Percentiles rank a stretch among this genome's conserved stretches.
Evolutionary conservation across 2,888 invertebrate genomes (phyloP).

Genomic region (Diarsia rubi): DNA sequence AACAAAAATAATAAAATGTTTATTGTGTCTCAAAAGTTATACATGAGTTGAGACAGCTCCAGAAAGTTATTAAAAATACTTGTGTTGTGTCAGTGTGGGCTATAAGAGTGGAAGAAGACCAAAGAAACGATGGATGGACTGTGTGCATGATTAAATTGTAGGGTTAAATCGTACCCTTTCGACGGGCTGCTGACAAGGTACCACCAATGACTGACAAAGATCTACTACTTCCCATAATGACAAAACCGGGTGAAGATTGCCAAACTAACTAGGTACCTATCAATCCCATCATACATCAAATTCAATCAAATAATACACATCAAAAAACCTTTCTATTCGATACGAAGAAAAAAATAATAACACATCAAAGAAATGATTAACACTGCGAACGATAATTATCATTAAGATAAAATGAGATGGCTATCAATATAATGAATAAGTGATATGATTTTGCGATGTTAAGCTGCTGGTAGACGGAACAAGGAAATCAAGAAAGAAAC

Average conservation of each 20-base stretch:
- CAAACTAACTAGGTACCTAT: slow-evolving; percentile 17
- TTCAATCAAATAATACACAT: slow-evolving; percentile 61
- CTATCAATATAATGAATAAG: slow-evolving; percentile 73
- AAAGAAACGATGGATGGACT: neutral
- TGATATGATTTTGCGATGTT: slow-evolving; percentile 61
- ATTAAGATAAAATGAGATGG: slow-evolving; percentile 74
- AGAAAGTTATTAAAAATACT: too few species aligned
- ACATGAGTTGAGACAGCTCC: too few species aligned
- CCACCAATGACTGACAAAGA: too few species aligned
- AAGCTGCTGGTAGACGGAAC: slow-evolving; percentile 30
- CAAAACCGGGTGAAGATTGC: neutral
- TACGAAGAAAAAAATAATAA: slow-evolving; percentile 75
- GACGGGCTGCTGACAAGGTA: too few species aligned
- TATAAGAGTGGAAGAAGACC: neutral
- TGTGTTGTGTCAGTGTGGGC: too few species aligned
- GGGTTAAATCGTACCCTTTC: too few species aligned
- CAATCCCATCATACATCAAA: slow-evolving; percentile 49
- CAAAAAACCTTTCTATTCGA: slow-evolving; percentile 55
- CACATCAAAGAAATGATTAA: slow-evolving; percentile 77
- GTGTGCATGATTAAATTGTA: neutral
- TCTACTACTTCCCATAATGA: neutral
- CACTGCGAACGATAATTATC: slow-evolving; percentile 77
- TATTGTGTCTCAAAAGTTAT: too few species aligned
- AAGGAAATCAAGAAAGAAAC: neutral
- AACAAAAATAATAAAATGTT: too few species aligned